phyloP scores from a whole-genome alignment of 2,113 vertebrate genomes.

The Aix galericulata region DNA sequence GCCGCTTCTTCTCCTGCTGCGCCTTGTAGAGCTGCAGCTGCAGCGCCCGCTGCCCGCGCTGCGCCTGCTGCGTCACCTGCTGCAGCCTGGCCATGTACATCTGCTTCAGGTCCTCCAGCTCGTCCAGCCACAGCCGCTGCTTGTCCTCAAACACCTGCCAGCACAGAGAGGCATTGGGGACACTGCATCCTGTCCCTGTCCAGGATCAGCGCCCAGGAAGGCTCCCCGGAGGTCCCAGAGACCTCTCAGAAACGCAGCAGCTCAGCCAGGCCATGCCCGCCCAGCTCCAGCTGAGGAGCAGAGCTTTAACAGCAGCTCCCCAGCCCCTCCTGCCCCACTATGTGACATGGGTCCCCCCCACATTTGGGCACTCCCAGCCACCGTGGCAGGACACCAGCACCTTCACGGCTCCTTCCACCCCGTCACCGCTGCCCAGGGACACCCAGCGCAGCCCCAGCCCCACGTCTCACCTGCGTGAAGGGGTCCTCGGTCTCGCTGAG shows the following conservation, averaged over 20 bases:
- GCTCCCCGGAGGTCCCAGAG: not conserved
- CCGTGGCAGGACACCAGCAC: not conserved
- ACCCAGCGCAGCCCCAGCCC: not conserved
- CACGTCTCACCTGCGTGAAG: conserved; percentile 85
- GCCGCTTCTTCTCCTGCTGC: conserved; percentile 90
- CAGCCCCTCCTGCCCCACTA: not conserved
- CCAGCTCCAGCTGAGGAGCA: not conserved
- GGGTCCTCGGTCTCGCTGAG: conserved; percentile 89
- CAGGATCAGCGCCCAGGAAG: not conserved
- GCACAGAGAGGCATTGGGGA: not conserved
- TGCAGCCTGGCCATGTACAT: conserved; percentile 91
- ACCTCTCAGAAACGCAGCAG: not conserved
- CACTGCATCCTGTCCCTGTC: not conserved
- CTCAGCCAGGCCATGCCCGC: not conserved
- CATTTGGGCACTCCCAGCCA: not conserved
- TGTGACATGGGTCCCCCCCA: accelerated
- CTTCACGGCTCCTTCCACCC: not conserved
- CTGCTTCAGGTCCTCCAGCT: conserved; percentile 92
- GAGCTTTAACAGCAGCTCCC: not conserved
- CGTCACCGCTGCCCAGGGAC: accelerated
- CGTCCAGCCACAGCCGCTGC: conserved; percentile 93
- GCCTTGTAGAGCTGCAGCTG: conserved; percentile 93
- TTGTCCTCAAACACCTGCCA: conserved; percentile 92
- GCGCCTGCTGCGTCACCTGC: conserved; percentile 92
- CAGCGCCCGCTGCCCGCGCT: conserved; percentile 88